phyloP scores from a whole-genome alignment of 2,888 invertebrate species.

The Aspidiotus rigidus region DNA sequence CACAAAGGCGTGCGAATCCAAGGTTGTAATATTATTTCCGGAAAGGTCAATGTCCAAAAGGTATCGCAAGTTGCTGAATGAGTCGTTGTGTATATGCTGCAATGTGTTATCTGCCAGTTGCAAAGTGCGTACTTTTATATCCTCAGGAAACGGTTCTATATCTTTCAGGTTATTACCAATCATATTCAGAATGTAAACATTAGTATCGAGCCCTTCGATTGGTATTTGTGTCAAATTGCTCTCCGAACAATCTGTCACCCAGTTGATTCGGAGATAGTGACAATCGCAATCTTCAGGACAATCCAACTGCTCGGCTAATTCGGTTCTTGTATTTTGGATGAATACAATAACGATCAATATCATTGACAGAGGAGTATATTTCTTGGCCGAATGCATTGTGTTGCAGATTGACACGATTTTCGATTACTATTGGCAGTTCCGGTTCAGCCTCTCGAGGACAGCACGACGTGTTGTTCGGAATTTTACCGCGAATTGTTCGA shows the following conservation, averaged over 20 bases:
- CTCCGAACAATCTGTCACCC: conserved; percentile 67
- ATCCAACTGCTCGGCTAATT: conserved; percentile 53
- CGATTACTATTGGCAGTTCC: too few relatives aligned
- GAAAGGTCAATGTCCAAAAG: conserved; percentile 62
- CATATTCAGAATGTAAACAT: conserved; percentile 61
- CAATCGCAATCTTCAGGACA: conserved; percentile 67
- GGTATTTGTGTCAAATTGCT: conserved; percentile 62
- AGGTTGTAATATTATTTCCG: conserved; percentile 53
- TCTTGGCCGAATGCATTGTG: conserved; percentile 4
- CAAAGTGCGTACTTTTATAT: conserved; percentile 59
- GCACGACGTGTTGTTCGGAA: too few relatives aligned
- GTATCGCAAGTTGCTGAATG: conserved; percentile 57
- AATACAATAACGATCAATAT: not conserved
- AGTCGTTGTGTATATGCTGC: conserved; percentile 51
- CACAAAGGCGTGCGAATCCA: conserved; percentile 59
- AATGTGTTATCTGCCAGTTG: conserved; percentile 60
- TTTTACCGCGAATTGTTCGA: too few relatives aligned
- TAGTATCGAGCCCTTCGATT: conserved; percentile 57
- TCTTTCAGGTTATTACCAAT: conserved; percentile 58
- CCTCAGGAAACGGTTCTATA: conserved; percentile 54
- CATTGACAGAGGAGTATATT: not conserved
- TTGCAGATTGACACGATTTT: too few relatives aligned
- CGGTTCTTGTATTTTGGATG: conserved; percentile 47
- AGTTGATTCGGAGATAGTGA: conserved; percentile 65
- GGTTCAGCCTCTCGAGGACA: too few relatives aligned